Percentiles rank a stretch among this genome's conserved stretches.
phyloP scores from a whole-genome alignment of 2,113 vertebrate species.

The Myanophis thanlyinensis region DNA sequence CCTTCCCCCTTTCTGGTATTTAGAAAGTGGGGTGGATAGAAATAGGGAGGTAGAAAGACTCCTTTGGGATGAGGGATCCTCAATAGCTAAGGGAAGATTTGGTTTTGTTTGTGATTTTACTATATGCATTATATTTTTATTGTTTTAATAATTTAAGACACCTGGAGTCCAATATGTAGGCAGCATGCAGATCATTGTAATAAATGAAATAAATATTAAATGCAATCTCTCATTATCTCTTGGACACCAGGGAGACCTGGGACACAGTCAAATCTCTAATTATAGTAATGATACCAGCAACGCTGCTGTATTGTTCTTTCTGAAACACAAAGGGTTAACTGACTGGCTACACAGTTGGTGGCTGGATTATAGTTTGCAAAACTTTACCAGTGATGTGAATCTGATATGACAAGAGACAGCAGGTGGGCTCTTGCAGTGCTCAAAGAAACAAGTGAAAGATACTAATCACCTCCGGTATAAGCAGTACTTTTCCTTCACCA shows the following conservation, averaged over 20 bases:
- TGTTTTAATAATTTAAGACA: not conserved
- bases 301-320: not conserved
- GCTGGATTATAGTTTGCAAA: not conserved
- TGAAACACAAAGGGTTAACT: conserved; percentile 14
- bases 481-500: not conserved
- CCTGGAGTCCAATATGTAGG: not conserved
- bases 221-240: not conserved
- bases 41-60: not conserved
- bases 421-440: conserved; percentile 17
- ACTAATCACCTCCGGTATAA: conserved; percentile 5
- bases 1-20: not conserved
- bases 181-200: not conserved
- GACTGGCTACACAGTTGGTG: not conserved
- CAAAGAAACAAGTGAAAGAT: not conserved
- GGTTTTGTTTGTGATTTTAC: not conserved
- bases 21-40: not conserved
- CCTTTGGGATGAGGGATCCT: not conserved
- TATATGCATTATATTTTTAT: not conserved
- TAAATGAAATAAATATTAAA: not conserved
- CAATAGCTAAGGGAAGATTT: not conserved
- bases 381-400: conserved; percentile 14
- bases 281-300: not conserved
- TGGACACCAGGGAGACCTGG: not conserved
- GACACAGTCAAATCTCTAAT: not conserved
- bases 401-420: conserved; percentile 17